phyloP scores from a whole-genome alignment of 2,888 invertebrate genomes.

The Agrotis exclamationis region DNA sequence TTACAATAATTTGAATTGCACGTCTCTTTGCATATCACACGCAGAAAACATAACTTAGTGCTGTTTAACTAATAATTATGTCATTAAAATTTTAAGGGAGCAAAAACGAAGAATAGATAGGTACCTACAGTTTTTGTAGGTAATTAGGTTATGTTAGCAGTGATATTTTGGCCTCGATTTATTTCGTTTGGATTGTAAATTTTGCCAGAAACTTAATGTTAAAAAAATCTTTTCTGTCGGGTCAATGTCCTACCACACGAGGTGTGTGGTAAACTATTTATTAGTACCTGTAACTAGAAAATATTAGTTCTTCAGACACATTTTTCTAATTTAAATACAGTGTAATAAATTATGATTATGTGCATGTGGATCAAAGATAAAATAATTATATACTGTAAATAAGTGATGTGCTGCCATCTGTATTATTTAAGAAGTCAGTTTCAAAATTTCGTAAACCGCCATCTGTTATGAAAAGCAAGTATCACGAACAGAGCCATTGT shows the following conservation, averaged over 20 bases:
- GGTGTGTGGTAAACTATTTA: no score
- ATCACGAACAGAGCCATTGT: neutral
- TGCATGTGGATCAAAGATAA: no score
- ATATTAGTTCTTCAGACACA: neutral
- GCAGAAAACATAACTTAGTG: constrained; percentile 13
- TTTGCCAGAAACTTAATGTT: neutral
- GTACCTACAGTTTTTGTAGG: neutral
- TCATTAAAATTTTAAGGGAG: neutral
- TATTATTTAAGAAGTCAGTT: neutral
- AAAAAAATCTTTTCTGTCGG: no score
- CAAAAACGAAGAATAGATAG: constrained; percentile 16
- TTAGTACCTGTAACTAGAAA: no score
- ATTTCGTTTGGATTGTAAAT: neutral
- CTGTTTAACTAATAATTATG: constrained; percentile 21
- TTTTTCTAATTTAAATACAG: neutral
- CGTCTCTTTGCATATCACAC: constrained; percentile 20
- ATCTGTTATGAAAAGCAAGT: constrained; percentile 8
- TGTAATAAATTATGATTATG: neutral
- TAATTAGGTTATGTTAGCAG: neutral
- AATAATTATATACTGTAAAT: neutral
- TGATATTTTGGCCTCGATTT: neutral
- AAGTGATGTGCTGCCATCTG: constrained; percentile 47
- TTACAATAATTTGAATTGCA: constrained; percentile 43
- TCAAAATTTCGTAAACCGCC: constrained; percentile 11
- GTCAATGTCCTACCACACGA: no score